These are phyloP conservation scores for Anguilla marmorata DNA, from an alignment of 2,797 vertebrate genomes.

Conservation along the genomic window DNA sequence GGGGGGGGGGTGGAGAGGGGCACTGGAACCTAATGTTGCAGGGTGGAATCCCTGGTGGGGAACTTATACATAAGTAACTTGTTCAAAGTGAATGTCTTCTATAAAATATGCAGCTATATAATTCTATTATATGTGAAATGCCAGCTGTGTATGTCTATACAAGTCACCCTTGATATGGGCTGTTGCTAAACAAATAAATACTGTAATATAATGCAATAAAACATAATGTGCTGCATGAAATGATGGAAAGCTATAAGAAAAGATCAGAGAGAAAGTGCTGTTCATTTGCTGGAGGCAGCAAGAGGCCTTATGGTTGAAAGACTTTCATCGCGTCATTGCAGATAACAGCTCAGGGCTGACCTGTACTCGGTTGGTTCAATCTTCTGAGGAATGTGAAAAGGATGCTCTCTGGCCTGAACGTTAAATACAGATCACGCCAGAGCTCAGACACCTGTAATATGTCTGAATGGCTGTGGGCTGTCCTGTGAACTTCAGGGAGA, in stretches of 20 bases:
- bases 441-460: slow-evolving; percentile 12
- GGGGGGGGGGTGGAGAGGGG: neutral
- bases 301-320: slow-evolving; percentile 8
- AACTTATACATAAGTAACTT: slow-evolving; percentile 34
- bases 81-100: neutral
- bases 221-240: neutral
- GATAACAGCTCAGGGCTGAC: slow-evolving; percentile 58
- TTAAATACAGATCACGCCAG: slow-evolving; percentile 42
- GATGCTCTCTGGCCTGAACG: slow-evolving; percentile 45
- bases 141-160: neutral
- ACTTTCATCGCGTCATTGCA: slow-evolving; percentile 45
- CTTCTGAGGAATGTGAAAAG: slow-evolving; percentile 48
- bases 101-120: neutral
- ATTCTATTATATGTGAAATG: neutral
- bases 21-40: slow-evolving; percentile 40
- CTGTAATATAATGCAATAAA: slow-evolving; percentile 1
- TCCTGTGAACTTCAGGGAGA: neutral
- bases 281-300: neutral
- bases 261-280: neutral
- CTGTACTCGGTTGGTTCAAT: slow-evolving; percentile 46
- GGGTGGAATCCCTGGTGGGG: slow-evolving; percentile 32
- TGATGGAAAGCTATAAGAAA: neutral
- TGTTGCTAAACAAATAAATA: neutral
- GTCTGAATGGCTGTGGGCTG: neutral
- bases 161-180: neutral